These are phyloP conservation scores for Amphiduros pacificus DNA, from an alignment of 2,888 invertebrate genomes.

Conservation along the genomic window DNA sequence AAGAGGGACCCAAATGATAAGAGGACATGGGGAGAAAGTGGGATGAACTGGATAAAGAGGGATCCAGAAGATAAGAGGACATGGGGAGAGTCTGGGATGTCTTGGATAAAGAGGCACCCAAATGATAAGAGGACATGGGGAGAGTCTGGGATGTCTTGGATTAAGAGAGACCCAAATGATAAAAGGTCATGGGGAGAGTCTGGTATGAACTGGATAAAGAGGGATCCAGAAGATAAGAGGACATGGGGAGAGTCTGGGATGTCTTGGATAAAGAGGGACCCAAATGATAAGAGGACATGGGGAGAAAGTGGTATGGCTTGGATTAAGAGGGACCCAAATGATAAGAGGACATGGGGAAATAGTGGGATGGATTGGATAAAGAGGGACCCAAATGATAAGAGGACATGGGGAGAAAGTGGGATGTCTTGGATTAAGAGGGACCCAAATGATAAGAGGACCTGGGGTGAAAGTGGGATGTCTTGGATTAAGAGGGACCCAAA, in stretches of 20 bases:
- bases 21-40: slow-evolving; percentile 11
- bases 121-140: slow-evolving; percentile 18
- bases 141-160: slow-evolving; percentile 23
- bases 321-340: slow-evolving; percentile 21
- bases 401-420: too few relatives aligned
- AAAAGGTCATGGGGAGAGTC: slow-evolving; percentile 11
- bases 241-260: slow-evolving; percentile 26
- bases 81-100: slow-evolving; percentile 23
- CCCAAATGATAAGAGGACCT: too few relatives aligned
- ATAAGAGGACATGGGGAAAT: slow-evolving; percentile 23
- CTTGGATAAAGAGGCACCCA: slow-evolving; percentile 19
- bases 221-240: slow-evolving; percentile 18
- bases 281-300: slow-evolving; percentile 1
- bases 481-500: too few relatives aligned
- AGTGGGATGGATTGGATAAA: slow-evolving; percentile 25
- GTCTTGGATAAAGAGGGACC: slow-evolving; percentile 26
- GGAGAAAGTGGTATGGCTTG: slow-evolving; percentile 22
- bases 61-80: slow-evolving; percentile 17
- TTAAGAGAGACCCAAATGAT: slow-evolving; percentile 10
- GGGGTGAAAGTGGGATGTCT: too few relatives aligned
- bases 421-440: too few relatives aligned
- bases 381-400: too few relatives aligned
- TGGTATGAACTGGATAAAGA: slow-evolving; percentile 29
- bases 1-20: slow-evolving; percentile 17
- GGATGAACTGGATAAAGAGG: slow-evolving; percentile 18